These are phyloP conservation scores for Patiria miniata DNA, from an alignment of 35 echinoderm and acorn worm species.

Conservation along the genomic window DNA sequence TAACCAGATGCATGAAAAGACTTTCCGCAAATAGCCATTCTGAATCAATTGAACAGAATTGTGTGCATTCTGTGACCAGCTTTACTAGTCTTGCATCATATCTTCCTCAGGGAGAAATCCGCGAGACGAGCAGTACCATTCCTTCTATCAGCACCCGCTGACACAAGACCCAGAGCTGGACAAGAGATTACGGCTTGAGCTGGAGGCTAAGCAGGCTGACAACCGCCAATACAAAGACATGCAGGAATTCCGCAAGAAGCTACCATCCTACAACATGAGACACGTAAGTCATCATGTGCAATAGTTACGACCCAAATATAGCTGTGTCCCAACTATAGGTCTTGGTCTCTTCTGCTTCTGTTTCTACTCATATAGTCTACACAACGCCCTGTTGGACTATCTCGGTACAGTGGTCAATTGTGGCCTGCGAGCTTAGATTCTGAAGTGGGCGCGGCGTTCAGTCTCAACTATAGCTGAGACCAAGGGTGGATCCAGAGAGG, in stretches of 20 bases:
- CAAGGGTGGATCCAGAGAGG: no score
- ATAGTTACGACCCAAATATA: not conserved
- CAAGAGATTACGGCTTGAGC: conserved; percentile 39
- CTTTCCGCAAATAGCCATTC: no score
- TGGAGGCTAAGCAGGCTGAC: conserved; percentile 41
- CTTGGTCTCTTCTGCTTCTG: not conserved
- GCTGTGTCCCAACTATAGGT: not conserved
- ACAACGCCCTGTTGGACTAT: no score
- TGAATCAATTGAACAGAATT: no score
- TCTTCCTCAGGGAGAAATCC: conserved; percentile 4
- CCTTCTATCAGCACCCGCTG: conserved; percentile 67
- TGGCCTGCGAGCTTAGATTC: no score
- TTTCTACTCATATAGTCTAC: not conserved
- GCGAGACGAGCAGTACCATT: not conserved
- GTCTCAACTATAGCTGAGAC: no score
- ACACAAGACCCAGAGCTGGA: conserved; percentile 59
- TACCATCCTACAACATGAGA: conserved; percentile 87
- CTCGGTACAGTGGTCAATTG: no score
- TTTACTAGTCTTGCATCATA: no score
- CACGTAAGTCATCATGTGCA: conserved; percentile 43
- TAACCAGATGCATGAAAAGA: no score
- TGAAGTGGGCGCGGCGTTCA: no score
- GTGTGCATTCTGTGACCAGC: no score
- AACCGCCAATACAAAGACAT: conserved; percentile 64
- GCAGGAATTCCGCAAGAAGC: conserved; percentile 78